Conservation (phyloP, 2,797 vertebrate species). For the Sibirionetta formosa region DNA sequence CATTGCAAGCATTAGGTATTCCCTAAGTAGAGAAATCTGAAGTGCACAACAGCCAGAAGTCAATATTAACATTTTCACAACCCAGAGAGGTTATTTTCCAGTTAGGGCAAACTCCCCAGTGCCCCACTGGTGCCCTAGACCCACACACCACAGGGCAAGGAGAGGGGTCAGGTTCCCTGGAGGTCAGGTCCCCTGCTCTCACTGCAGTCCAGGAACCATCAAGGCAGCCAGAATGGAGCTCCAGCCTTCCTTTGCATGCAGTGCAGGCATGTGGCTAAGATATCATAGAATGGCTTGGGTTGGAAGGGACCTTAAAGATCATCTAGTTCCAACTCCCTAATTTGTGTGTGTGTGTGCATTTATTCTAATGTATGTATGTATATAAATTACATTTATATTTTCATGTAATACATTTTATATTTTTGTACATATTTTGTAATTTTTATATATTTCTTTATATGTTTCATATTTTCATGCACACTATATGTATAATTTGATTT, state of each 20-base stretch:
- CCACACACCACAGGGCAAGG: accelerated
- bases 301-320: no score
- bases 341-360: neutral
- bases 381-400: neutral
- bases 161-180: neutral
- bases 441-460: no score
- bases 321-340: no score
- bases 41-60: constrained; percentile 60
- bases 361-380: neutral
- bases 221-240: neutral
- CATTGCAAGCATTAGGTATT: constrained; percentile 53
- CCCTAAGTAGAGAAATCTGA: constrained; percentile 61
- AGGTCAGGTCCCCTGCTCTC: neutral
- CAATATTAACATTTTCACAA: constrained; percentile 54
- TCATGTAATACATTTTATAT: no score
- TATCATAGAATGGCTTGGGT: no score
- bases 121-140: neutral
- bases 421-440: no score
- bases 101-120: neutral
- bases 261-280: no score
- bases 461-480: no score
- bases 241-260: neutral
- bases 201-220: neutral
- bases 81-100: neutral
- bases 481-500: neutral